These are phyloP conservation scores for Anarrhichthys ocellatus DNA, from an alignment of 2,113 vertebrate species.

Conservation along the genomic window DNA sequence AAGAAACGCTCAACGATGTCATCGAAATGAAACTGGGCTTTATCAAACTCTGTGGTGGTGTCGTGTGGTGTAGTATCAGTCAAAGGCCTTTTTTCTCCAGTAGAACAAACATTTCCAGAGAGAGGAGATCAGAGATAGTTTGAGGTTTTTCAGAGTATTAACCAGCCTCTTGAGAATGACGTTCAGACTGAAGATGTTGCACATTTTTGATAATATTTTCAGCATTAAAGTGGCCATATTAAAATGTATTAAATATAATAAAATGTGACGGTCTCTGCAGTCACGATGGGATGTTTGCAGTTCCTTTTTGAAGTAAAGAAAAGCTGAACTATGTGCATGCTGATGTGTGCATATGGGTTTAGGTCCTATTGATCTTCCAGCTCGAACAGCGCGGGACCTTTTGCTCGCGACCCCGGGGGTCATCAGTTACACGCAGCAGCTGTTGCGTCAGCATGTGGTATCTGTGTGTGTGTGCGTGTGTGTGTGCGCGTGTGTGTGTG, in stretches of 20 bases:
- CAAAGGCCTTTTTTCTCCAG: neutral
- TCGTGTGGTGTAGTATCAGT: neutral
- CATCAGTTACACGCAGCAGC: slow-evolving; percentile 15
- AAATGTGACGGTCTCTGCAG: neutral
- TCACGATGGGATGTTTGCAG: neutral
- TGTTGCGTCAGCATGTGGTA: slow-evolving; percentile 19
- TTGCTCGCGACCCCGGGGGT: slow-evolving; percentile 13
- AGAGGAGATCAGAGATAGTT: neutral
- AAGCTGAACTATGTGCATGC: neutral
- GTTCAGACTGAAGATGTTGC: neutral
- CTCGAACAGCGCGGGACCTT: slow-evolving; percentile 33
- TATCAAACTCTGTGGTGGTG: neutral
- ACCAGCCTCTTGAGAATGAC: neutral
- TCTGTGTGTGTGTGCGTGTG: slow-evolving; percentile 14
- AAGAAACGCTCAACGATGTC: neutral
- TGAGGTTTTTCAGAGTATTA: neutral
- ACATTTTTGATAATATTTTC: neutral
- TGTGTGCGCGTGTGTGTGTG: slow-evolving; percentile 11
- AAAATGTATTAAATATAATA: neutral
- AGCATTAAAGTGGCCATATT: neutral
- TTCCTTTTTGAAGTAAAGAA: neutral
- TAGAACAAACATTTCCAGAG: neutral
- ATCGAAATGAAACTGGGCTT: neutral
- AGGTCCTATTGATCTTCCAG: slow-evolving; percentile 8
- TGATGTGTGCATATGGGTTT: slow-evolving; percentile 3